Percentiles rank a stretch among this genome's conserved stretches.
Evolutionary conservation across 2,797 vertebrate species (phyloP).

Genomic region (Stomatorhinus walkeri): DNA sequence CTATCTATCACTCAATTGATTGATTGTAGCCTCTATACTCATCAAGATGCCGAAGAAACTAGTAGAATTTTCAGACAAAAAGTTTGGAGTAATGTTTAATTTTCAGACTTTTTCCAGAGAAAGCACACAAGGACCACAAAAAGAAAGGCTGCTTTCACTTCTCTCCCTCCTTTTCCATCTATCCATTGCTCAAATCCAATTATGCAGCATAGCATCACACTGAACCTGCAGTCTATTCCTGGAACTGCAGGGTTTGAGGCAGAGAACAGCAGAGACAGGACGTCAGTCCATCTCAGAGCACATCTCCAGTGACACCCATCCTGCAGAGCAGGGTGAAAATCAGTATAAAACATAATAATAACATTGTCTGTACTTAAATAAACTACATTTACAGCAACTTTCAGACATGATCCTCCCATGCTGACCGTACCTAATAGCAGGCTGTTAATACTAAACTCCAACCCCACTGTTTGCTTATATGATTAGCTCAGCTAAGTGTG

Average conservation of each 20-base stretch:
- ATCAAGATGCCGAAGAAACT: not conserved
- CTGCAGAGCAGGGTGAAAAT: not conserved
- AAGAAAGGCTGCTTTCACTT: not conserved
- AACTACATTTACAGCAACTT: not conserved
- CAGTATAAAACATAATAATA: not conserved
- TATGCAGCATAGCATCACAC: not conserved
- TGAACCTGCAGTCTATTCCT: not conserved
- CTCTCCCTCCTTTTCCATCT: not conserved
- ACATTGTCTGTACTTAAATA: not conserved
- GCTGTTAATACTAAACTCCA: not conserved
- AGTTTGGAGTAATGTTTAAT: not conserved
- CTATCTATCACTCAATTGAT: no score
- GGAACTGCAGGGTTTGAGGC: not conserved
- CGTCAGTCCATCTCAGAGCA: not conserved
- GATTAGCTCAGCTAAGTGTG: not conserved
- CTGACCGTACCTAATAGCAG: not conserved
- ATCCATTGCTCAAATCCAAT: not conserved
- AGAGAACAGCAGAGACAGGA: not conserved
- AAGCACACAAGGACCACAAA: not conserved
- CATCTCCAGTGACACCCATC: not conserved
- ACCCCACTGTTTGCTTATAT: not conserved
- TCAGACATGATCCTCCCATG: not conserved
- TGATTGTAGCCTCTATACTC: not conserved
- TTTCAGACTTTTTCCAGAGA: not conserved
- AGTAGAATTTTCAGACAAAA: not conserved